Evolutionary conservation across 2,797 vertebrate genomes (phyloP).

Genomic region (Galago senegalensis): DNA sequence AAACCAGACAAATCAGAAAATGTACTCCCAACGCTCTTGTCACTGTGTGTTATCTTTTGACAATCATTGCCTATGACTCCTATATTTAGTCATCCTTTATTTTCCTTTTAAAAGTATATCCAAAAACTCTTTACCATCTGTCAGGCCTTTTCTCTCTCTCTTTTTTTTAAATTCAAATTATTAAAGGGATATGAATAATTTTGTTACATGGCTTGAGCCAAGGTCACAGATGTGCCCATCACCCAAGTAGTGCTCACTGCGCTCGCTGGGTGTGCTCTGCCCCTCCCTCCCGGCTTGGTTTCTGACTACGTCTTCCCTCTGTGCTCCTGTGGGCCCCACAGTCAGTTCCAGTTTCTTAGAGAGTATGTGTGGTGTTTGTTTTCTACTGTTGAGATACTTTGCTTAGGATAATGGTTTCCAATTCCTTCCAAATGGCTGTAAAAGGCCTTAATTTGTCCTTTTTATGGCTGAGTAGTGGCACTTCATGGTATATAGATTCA

Average conservation of each 20-base stretch:
- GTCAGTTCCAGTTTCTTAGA: neutral
- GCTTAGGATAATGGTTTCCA: neutral
- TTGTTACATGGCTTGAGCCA: neutral
- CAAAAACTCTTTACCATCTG: constrained; percentile 89
- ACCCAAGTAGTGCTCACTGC: neutral
- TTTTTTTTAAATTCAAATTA: neutral
- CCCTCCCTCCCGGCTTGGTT: neutral
- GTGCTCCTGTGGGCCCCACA: no score
- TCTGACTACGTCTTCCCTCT: neutral
- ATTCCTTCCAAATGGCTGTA: neutral
- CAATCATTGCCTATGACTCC: constrained; percentile 85
- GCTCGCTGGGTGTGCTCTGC: neutral
- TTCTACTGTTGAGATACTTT: neutral
- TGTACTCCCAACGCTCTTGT: constrained; percentile 90
- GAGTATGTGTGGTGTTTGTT: neutral
- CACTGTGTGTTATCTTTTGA: constrained; percentile 90
- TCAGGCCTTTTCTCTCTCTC: neutral
- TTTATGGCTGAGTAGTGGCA: neutral
- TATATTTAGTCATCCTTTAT: constrained; percentile 89
- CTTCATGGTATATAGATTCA: neutral
- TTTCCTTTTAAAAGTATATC: constrained; percentile 89
- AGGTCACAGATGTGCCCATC: neutral
- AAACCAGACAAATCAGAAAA: constrained; percentile 91
- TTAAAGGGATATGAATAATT: neutral
- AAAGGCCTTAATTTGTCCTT: neutral